phyloP scores from a whole-genome alignment of 2,888 invertebrate species.

The Tinea trinotella region DNA sequence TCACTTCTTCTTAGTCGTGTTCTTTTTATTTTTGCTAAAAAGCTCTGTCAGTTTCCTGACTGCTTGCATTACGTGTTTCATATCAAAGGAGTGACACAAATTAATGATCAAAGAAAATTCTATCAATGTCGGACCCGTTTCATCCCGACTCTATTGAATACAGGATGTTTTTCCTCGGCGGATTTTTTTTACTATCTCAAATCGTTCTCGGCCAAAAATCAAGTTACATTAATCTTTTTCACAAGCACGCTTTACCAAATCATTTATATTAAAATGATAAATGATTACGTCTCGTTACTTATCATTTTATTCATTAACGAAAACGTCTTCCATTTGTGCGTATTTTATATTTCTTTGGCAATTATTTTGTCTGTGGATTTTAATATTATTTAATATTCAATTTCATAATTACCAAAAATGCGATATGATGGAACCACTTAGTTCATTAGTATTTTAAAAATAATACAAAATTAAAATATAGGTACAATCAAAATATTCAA shows the following conservation, averaged over 20 bases:
- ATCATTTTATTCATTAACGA: conserved; percentile 16
- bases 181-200: conserved; percentile 15
- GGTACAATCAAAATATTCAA: no score
- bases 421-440: no score
- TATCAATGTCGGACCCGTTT: conserved; percentile 19
- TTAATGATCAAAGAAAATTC: conserved; percentile 17
- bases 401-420: no score
- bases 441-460: no score
- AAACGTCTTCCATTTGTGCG: no score
- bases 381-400: no score
- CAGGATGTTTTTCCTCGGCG: conserved; percentile 15
- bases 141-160: conserved; percentile 17
- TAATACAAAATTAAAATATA: no score
- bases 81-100: conserved; percentile 11
- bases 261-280: conserved; percentile 18
- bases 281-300: background rate
- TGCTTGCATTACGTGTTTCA: conserved; percentile 12
- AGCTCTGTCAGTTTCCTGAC: conserved; percentile 1
- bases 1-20: no score
- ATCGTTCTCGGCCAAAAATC: conserved; percentile 18
- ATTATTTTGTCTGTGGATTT: no score
- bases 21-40: background rate
- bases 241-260: conserved; percentile 18
- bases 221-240: conserved; percentile 18
- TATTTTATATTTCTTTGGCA: no score